Evolutionary conservation across 2,797 vertebrate species (phyloP).

Genomic region (Taeniopygia guttata): DNA sequence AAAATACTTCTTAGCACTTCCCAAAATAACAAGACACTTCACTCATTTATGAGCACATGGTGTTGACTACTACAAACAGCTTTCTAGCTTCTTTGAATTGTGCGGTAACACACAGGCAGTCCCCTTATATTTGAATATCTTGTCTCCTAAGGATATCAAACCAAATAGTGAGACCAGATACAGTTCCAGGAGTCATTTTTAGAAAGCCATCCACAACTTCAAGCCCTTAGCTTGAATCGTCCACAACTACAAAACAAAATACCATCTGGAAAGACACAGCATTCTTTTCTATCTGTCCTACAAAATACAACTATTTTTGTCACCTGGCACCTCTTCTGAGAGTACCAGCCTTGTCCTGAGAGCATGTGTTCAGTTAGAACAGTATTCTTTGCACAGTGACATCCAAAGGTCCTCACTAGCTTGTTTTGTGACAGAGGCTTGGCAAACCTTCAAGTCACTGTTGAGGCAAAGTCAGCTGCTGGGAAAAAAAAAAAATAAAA

Average conservation of each 20-base stretch:
- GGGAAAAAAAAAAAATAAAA: neutral
- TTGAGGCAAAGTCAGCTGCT: neutral
- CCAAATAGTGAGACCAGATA: neutral
- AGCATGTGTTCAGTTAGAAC: conserved; percentile 39
- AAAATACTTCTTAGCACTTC: conserved; percentile 41
- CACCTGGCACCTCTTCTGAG: conserved; percentile 7
- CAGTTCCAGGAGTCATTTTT: neutral
- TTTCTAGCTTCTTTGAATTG: conserved; percentile 28
- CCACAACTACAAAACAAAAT: neutral
- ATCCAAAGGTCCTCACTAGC: neutral
- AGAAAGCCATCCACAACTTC: neutral
- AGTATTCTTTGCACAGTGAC: neutral
- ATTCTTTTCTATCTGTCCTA: neutral
- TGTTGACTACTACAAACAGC: conserved; percentile 48
- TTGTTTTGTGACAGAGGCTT: neutral
- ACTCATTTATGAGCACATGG: conserved; percentile 33
- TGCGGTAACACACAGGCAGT: conserved; percentile 24
- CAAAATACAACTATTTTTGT: conserved; percentile 43
- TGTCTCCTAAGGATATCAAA: conserved; percentile 15
- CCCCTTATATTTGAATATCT: neutral
- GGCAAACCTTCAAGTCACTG: conserved; percentile 29
- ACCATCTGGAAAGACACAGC: neutral
- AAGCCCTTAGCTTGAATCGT: neutral
- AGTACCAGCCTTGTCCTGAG: neutral
- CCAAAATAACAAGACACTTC: conserved; percentile 54